Percentiles rank a stretch among this genome's conserved stretches.
phyloP scores from a whole-genome alignment of 2,888 invertebrate species.

The Latheticus oryzae region DNA sequence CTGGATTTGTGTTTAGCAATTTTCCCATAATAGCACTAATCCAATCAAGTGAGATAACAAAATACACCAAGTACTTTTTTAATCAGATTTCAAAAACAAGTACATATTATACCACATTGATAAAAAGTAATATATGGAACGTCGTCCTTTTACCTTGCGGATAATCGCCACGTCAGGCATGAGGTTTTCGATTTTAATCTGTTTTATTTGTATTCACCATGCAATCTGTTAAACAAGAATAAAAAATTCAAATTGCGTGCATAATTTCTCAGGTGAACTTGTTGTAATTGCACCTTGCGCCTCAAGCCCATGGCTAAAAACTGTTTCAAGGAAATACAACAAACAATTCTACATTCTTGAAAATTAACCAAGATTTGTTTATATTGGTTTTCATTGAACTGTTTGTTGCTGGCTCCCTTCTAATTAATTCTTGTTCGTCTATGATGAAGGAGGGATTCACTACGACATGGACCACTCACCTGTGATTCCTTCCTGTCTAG shows the following conservation, averaged over 20 bases:
- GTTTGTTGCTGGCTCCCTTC: too few species aligned
- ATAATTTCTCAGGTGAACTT: neutral
- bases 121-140: conserved; percentile 12
- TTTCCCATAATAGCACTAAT: too few species aligned
- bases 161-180: conserved; percentile 8
- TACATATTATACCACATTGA: neutral
- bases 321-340: too few species aligned
- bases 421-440: too few species aligned
- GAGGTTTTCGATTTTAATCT: conserved; percentile 7
- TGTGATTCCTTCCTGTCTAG: conserved; percentile 27
- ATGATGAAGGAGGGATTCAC: too few species aligned
- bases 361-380: too few species aligned
- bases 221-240: conserved; percentile 1
- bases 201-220: conserved; percentile 20
- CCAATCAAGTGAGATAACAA: too few species aligned
- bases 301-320: neutral
- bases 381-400: too few species aligned
- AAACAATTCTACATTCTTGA: too few species aligned
- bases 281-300: conserved; percentile 11
- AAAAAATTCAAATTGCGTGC: conserved; percentile 21
- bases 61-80: too few species aligned
- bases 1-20: too few species aligned
- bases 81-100: conserved; percentile 1
- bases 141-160: conserved; percentile 5
- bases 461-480: conserved; percentile 18